Evolutionary conservation across 1,140 invertebrate genomes (phyloP), one percentile per base, ranked within the genome.

Genomic region (Drosophila repletoides): DNA sequence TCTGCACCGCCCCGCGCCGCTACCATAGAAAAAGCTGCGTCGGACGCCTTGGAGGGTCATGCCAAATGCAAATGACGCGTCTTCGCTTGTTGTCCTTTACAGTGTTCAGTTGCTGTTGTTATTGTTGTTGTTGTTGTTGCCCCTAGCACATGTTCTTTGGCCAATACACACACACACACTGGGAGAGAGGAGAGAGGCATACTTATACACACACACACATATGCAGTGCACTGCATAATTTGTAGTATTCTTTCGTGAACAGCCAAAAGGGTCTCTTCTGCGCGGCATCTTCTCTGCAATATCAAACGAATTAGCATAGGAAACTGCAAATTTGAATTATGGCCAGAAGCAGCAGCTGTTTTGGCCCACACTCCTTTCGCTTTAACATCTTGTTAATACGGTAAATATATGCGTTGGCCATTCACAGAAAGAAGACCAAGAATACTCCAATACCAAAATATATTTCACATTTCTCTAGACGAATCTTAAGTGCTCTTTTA

Each of bases 291-390:
- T 81, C 56, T 55, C 31, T 59, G 52, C 73, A 59, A 66, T 77
- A 77, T 74, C 65, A 68, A 55, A 63, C 71, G 83, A 87, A 87
- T 87, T 87, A 83, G 83, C 83, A 87, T 87, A 87, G 83, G 75
- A 87, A 87, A 88, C 83, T 83, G 72, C 73, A 87, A 87, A 87
- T 87, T 87, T 87, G 83, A 87, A 87, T 87, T 87, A 87, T 88
- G 56, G 68, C 76, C 76, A 66, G 45, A 26, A 51, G 36, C 7
- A 53, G 58, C 41, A 59, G 52, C 51, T 53, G 68, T 26, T 61
- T n/a, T n/a, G n/a, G 51, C 31, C 58, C 41, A 72, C 68, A 51
- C 40, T 67, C 41, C n/a, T n/a, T n/a, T n/a, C n/a, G n/a, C n/a
- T n/a, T n/a, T n/a, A n/a, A n/a, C n/a, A n/a, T n/a, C n/a, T n/a